Evolutionary conservation across 1,140 invertebrate genomes (phyloP).

Genomic region (Tetramorium alpestre): DNA sequence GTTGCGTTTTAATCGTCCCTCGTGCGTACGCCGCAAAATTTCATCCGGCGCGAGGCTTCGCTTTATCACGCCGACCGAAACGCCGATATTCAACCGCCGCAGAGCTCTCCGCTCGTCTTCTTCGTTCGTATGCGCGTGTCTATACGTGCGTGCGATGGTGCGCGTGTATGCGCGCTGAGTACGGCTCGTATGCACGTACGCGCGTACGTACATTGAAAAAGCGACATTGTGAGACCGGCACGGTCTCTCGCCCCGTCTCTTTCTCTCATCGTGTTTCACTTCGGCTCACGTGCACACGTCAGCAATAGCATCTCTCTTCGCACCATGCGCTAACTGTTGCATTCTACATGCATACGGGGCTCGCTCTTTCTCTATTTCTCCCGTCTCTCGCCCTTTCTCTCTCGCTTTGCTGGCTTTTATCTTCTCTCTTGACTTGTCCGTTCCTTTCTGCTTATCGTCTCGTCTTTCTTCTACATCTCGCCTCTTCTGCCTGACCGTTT

Average conservation of each 20-base stretch:
- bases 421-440: background rate
- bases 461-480: slow-evolving; percentile 26
- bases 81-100: slow-evolving; percentile 68
- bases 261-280: slow-evolving; percentile 48
- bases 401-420: slow-evolving; percentile 7
- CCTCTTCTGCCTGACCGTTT: slow-evolving; percentile 17
- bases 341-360: slow-evolving; percentile 20
- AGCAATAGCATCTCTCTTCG: slow-evolving; percentile 48
- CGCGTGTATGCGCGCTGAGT: background rate
- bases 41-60: slow-evolving; percentile 59
- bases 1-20: slow-evolving; percentile 66
- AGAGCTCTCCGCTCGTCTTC: background rate
- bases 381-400: background rate
- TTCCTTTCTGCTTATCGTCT: slow-evolving; percentile 39
- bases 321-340: slow-evolving; percentile 38
- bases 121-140: slow-evolving; percentile 9
- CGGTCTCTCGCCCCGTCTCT: slow-evolving; percentile 27
- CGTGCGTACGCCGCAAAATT: slow-evolving; percentile 62
- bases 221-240: slow-evolving; percentile 38
- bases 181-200: background rate
- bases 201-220: slow-evolving; percentile 38
- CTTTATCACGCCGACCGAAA: slow-evolving; percentile 67
- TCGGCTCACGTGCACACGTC: slow-evolving; percentile 55
- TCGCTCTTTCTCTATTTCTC: slow-evolving; percentile 8
- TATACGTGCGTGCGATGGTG: too few relatives aligned